phyloP scores from a whole-genome alignment of 2,113 vertebrate genomes.

The Micromys minutus region DNA sequence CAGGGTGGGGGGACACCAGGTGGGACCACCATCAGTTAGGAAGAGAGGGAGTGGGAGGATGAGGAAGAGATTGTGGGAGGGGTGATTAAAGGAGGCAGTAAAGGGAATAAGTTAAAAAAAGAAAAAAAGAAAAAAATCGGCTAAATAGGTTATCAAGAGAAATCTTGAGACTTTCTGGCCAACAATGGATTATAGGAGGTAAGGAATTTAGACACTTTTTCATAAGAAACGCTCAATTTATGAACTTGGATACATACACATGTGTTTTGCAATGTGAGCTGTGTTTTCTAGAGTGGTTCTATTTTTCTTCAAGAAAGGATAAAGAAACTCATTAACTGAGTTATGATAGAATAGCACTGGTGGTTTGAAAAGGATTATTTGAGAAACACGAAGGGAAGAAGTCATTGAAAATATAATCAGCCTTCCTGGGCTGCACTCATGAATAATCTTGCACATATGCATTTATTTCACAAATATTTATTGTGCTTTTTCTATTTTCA shows the following conservation, averaged over 20 bases:
- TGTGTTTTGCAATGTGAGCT: not conserved
- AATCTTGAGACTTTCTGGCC: not conserved
- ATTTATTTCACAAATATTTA: conserved; percentile 21
- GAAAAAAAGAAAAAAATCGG: too few species aligned
- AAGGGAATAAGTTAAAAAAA: too few species aligned
- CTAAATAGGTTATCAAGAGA: not conserved
- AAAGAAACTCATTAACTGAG: not conserved
- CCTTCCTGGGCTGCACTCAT: not conserved
- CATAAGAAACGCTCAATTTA: not conserved
- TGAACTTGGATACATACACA: not conserved
- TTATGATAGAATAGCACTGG: not conserved
- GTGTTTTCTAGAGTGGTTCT: not conserved
- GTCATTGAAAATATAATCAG: not conserved
- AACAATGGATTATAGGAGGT: not conserved
- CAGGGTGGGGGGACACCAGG: too few species aligned
- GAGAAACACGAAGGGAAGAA: not conserved
- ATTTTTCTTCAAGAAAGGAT: conserved; percentile 11
- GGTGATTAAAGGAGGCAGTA: too few species aligned
- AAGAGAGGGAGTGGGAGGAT: too few species aligned
- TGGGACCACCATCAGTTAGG: too few species aligned
- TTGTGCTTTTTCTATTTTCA: not conserved
- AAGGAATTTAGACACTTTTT: not conserved
- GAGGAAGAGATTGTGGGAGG: too few species aligned
- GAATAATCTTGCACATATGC: not conserved
- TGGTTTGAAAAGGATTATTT: not conserved